A percentile compares a stretch with the other conserved stretches of the same genome.
Conservation (phyloP, 1,140 invertebrate genomes). For the Lasioglossum albipes region DNA sequence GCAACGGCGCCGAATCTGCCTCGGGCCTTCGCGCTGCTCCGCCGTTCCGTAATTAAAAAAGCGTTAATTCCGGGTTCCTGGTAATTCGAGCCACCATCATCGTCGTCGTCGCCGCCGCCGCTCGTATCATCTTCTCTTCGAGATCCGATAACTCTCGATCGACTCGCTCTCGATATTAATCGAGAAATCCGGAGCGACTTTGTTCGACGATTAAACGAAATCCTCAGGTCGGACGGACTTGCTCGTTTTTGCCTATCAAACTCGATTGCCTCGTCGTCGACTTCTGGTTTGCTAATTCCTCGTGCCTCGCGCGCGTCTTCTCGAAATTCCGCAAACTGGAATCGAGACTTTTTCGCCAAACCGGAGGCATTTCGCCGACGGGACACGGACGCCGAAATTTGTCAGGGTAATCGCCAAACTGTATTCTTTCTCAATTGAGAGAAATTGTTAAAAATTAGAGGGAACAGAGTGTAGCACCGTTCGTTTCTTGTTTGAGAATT, state of each 20-base stretch:
- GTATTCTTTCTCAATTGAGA: no score
- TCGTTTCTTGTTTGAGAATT: no score
- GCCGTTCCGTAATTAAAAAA: constrained; percentile 61
- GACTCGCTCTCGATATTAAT: background rate
- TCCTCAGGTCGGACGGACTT: background rate
- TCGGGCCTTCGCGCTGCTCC: constrained; percentile 28
- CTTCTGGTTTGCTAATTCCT: background rate
- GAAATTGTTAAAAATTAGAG: no score
- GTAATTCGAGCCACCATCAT: no score
- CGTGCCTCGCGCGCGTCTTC: background rate
- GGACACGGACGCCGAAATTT: background rate
- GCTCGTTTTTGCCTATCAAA: background rate
- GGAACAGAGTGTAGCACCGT: no score
- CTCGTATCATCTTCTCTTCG: background rate
- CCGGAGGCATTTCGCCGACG: background rate
- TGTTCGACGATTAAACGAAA: background rate
- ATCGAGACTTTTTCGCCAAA: background rate
- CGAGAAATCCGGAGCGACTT: background rate
- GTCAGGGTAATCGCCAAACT: background rate
- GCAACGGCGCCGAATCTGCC: constrained; percentile 19
- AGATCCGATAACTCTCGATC: background rate
- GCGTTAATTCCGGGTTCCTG: constrained; percentile 45
- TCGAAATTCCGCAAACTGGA: constrained; percentile 9
- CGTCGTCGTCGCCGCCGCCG: no score
- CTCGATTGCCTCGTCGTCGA: constrained; percentile 1